These are phyloP conservation scores for Chionis minor DNA, from an alignment of 2,113 vertebrate species.

Conservation along the genomic window DNA sequence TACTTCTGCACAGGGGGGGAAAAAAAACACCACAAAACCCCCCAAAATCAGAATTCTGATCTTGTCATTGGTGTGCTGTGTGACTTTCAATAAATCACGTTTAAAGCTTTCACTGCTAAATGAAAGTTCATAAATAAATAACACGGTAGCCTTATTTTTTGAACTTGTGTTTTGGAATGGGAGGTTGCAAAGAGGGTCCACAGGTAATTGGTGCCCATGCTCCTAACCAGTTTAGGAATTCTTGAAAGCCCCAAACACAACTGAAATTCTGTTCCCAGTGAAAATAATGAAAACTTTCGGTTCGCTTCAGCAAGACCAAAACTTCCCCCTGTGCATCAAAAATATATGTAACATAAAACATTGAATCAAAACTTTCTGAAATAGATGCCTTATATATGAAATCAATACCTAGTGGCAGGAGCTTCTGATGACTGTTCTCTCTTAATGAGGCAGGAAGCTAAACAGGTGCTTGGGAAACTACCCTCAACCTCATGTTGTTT, in stretches of 20 bases:
- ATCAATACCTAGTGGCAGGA: neutral
- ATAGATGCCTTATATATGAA: neutral
- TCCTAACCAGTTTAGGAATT: neutral
- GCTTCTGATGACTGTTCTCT: neutral
- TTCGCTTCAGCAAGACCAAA: neutral
- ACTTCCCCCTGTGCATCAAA: neutral
- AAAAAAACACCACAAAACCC: neutral
- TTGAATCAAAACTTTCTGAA: neutral
- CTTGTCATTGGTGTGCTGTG: neutral
- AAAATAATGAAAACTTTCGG: neutral
- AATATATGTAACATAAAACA: neutral
- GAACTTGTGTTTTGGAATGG: neutral
- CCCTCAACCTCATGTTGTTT: neutral
- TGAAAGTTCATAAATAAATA: neutral
- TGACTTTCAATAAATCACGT: neutral
- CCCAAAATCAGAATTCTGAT: neutral
- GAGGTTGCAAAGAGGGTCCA: neutral
- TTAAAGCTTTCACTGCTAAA: neutral
- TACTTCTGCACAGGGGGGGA: neutral
- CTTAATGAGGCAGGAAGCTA: neutral
- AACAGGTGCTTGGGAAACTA: neutral
- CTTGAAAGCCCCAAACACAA: neutral
- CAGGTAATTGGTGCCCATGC: accelerated
- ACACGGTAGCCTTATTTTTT: neutral
- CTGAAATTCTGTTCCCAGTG: neutral